Evolutionary conservation across 2,797 vertebrate species (phyloP).

Genomic region (Malacoraja senta): DNA sequence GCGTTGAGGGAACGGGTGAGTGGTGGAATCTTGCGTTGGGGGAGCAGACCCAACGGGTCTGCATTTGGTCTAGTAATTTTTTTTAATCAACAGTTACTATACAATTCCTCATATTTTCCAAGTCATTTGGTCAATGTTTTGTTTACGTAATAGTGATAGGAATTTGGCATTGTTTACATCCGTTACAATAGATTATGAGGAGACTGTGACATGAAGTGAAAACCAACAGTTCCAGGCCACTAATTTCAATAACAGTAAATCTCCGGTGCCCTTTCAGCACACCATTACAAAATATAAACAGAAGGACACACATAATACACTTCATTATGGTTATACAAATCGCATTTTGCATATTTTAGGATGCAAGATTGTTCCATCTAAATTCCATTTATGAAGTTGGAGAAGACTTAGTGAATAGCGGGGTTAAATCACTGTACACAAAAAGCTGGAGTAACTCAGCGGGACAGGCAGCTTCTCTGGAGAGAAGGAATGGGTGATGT

Average conservation of each 20-base stretch:
- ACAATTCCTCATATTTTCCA: slow-evolving; percentile 45
- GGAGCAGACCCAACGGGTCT: no score
- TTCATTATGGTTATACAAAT: no score
- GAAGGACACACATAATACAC: no score
- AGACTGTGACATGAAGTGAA: slow-evolving; percentile 55
- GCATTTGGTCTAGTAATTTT: no score
- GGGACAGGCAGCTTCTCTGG: no score
- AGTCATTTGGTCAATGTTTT: slow-evolving; percentile 54
- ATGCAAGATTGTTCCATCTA: not conserved
- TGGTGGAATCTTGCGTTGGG: no score
- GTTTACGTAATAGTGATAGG: slow-evolving; percentile 52
- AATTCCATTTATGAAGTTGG: not conserved
- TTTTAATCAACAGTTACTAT: slow-evolving; percentile 47
- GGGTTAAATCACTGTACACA: not conserved
- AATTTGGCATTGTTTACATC: slow-evolving; percentile 51
- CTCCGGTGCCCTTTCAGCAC: not conserved
- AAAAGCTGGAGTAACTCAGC: no score
- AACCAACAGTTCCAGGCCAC: slow-evolving; percentile 51
- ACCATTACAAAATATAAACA: not conserved
- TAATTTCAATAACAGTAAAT: slow-evolving; percentile 43
- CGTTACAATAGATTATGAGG: slow-evolving; percentile 46
- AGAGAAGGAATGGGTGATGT: no score
- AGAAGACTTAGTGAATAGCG: not conserved
- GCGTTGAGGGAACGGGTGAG: no score
- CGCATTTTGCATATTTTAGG: not conserved